Percentiles rank a stretch among this genome's conserved stretches.
Conservation (phyloP, 2,888 invertebrate genomes). For the Melieria crassipennis region DNA sequence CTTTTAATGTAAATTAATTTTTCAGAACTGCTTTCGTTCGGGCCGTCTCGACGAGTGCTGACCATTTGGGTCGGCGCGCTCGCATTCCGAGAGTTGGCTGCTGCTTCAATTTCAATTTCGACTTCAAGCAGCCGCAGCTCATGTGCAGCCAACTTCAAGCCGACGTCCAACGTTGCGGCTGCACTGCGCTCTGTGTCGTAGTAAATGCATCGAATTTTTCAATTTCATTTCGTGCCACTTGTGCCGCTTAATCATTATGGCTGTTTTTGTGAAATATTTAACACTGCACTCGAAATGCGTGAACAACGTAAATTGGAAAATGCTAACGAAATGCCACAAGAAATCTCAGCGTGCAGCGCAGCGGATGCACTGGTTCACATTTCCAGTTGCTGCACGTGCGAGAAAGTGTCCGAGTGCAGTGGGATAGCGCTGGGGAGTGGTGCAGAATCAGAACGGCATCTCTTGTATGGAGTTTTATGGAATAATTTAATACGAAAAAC, state of each 20-base stretch:
- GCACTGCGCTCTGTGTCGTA: constrained; percentile 46
- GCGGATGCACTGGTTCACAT: too few relatives aligned
- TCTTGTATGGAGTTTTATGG: too few relatives aligned
- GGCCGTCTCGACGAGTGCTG: not conserved
- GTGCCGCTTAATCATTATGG: constrained; percentile 8
- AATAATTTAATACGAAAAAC: too few relatives aligned
- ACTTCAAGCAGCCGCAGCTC: not conserved
- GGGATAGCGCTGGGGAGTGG: too few relatives aligned
- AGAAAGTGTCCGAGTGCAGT: too few relatives aligned
- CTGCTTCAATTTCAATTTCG: constrained; percentile 52
- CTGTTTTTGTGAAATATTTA: constrained; percentile 21
- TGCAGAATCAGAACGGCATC: too few relatives aligned
- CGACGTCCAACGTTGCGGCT: not conserved
- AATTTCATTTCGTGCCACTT: constrained; percentile 44
- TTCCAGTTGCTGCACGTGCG: too few relatives aligned
- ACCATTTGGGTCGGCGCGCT: too few relatives aligned
- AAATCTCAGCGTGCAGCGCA: not conserved
- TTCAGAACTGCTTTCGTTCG: constrained; percentile 47
- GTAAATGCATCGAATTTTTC: constrained; percentile 61
- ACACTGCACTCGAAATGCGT: constrained; percentile 52
- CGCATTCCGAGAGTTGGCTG: constrained; percentile 33
- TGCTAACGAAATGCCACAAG: constrained; percentile 56
- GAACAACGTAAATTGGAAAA: constrained; percentile 59
- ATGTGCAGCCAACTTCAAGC: too few relatives aligned
- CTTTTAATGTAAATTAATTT: constrained; percentile 65